phyloP scores from a whole-genome alignment of 1,140 invertebrate species.

The Cotesia vestalis region DNA sequence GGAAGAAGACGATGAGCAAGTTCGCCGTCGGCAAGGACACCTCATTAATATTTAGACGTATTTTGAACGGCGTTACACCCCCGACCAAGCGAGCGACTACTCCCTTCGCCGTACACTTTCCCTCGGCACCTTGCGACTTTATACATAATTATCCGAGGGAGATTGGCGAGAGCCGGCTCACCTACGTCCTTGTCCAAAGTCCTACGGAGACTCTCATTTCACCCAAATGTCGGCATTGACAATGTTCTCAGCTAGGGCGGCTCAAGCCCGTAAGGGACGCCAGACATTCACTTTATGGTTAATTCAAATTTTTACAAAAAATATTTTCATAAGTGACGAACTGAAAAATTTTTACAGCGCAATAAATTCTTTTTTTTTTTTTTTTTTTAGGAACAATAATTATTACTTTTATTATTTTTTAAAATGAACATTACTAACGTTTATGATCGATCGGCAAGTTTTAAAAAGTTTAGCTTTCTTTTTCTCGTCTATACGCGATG shows the following conservation, averaged over 20 bases:
- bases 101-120: slow-evolving; percentile 41
- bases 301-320: no score
- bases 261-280: no score
- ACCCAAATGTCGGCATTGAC: not conserved
- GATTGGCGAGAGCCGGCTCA: slow-evolving; percentile 49
- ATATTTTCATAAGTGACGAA: no score
- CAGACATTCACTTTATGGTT: no score
- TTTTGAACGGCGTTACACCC: slow-evolving; percentile 58
- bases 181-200: slow-evolving; percentile 21
- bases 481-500: slow-evolving; percentile 40
- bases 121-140: slow-evolving; percentile 51
- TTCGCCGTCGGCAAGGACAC: slow-evolving; percentile 61
- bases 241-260: no score
- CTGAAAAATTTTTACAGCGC: no score
- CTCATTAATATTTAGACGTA: slow-evolving; percentile 66
- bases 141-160: slow-evolving; percentile 63
- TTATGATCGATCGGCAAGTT: no score
- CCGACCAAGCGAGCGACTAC: no score
- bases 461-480: slow-evolving; percentile 42
- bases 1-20: not conserved
- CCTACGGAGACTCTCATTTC: not conserved
- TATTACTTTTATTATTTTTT: no score
- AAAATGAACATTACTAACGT: no score
- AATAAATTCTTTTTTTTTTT: not conserved
- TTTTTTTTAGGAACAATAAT: not conserved